Conservation (phyloP, 2,797 vertebrate species). For the Propithecus perrieri region DNA sequence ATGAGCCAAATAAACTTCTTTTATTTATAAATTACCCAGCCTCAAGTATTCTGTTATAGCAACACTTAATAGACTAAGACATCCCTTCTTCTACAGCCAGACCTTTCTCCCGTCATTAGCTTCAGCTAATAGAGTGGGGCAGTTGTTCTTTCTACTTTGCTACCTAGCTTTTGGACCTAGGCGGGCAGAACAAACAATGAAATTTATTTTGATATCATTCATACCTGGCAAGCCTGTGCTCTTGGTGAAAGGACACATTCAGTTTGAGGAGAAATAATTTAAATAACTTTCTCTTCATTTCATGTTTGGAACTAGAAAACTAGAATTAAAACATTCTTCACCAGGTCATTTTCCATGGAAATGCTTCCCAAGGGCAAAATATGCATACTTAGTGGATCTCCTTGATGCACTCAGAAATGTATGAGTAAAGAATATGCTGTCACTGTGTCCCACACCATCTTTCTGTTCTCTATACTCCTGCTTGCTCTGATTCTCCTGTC, state of each 20-base stretch:
- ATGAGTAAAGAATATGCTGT: neutral
- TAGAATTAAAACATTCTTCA: slow-evolving; percentile 2
- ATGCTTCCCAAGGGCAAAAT: neutral
- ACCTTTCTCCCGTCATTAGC: rapidly evolving
- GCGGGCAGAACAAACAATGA: neutral
- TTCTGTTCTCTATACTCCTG: neutral
- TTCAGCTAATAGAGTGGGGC: neutral
- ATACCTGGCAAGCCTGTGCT: neutral
- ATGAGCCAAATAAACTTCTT: neutral
- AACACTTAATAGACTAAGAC: neutral
- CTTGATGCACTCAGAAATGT: neutral
- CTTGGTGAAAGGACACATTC: neutral
- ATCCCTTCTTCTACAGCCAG: neutral
- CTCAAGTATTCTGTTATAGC: neutral
- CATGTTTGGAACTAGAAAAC: neutral
- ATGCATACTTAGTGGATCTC: neutral
- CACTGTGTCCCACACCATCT: neutral
- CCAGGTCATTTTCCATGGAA: neutral
- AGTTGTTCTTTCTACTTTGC: rapidly evolving
- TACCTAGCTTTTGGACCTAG: neutral
- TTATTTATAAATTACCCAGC: neutral
- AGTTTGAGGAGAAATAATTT: neutral
- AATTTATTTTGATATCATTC: neutral
- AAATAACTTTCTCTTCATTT: neutral
- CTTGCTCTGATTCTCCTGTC: neutral